phyloP scores from a whole-genome alignment of 2,113 vertebrate species.

The Corythornis vintsioides region DNA sequence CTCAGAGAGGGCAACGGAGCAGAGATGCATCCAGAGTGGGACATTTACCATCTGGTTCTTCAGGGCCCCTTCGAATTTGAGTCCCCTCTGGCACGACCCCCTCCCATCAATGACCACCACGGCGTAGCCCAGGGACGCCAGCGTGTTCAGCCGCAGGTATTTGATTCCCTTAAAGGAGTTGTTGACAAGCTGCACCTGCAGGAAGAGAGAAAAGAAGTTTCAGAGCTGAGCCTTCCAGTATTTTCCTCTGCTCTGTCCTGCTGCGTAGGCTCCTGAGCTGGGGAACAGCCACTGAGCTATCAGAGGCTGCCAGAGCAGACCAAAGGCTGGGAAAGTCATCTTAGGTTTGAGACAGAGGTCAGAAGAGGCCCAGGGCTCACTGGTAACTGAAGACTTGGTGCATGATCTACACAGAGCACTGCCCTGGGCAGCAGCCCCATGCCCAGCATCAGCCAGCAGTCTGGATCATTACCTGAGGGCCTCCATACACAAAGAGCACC shows the following conservation, averaged over 20 bases:
- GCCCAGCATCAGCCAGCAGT: neutral
- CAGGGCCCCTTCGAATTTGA: slow-evolving; percentile 93
- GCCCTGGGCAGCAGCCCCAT: neutral
- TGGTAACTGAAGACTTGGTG: neutral
- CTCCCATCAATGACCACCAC: slow-evolving; percentile 95
- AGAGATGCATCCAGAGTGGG: neutral
- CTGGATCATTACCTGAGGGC: slow-evolving; percentile 85
- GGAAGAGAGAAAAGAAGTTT: neutral
- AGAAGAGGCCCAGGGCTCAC: neutral
- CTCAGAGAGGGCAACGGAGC: neutral
- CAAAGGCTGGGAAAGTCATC: neutral
- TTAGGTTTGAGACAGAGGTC: neutral
- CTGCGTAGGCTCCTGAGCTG: neutral
- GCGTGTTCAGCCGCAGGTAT: slow-evolving; percentile 92
- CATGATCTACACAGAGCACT: neutral
- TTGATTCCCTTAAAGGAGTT: slow-evolving; percentile 99
- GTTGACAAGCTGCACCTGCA: slow-evolving; percentile 94
- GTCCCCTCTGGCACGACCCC: slow-evolving; percentile 93
- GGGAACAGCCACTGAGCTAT: neutral
- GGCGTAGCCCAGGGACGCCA: slow-evolving; percentile 93
- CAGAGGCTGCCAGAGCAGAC: neutral
- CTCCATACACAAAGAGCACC: slow-evolving; percentile 94
- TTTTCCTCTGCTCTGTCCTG: neutral
- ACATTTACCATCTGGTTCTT: slow-evolving; percentile 94
- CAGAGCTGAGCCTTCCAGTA: neutral